These are phyloP conservation scores for Crypturellus tataupa DNA, from an alignment of 2,797 vertebrate species.

Conservation along the genomic window DNA sequence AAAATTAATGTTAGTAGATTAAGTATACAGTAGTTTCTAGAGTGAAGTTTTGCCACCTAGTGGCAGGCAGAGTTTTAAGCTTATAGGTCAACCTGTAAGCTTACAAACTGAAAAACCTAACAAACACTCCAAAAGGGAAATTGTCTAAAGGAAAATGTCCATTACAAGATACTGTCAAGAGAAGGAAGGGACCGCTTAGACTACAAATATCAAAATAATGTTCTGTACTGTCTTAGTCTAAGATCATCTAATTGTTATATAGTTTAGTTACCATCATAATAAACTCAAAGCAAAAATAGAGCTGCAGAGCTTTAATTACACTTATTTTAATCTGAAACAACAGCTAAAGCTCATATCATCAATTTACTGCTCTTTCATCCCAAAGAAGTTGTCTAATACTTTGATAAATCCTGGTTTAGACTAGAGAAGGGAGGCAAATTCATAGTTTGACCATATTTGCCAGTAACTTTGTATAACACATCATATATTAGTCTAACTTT, in stretches of 20 bases:
- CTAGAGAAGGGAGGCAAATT: background rate
- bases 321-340: background rate
- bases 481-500: background rate
- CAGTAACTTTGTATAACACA: fast-evolving
- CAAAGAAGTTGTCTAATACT: background rate
- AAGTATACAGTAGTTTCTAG: background rate
- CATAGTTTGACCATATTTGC: background rate
- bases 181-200: background rate
- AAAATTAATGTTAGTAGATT: background rate
- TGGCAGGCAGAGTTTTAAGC: background rate
- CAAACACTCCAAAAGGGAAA: background rate
- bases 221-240: background rate
- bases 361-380: background rate
- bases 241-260: fast-evolving
- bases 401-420: background rate
- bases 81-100: background rate
- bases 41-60: conserved; percentile 44
- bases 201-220: background rate
- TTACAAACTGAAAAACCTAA: background rate
- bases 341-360: background rate
- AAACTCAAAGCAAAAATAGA: background rate
- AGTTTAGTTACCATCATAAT: background rate
- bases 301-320: background rate
- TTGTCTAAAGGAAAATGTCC: background rate
- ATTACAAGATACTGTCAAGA: background rate